A percentile compares a stretch with the other conserved stretches of the same genome.
Evolutionary conservation across 1,140 invertebrate genomes (phyloP).

Genomic region (Achatina immaculata): DNA sequence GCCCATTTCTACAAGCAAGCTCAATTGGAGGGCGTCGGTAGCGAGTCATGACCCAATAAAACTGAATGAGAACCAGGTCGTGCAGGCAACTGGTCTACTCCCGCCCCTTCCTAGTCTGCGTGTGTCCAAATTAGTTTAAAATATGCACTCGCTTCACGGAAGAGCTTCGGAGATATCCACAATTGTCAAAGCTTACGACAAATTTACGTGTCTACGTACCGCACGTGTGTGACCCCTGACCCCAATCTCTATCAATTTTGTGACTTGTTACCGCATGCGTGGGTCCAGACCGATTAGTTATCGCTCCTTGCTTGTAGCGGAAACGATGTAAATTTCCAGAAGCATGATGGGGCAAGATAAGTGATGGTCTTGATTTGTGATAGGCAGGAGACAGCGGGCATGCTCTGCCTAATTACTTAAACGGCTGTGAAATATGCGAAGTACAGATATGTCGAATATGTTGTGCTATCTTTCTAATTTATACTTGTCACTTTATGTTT

Average conservation of each 20-base stretch:
- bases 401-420: not conserved
- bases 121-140: no score
- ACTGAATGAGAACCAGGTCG: no score
- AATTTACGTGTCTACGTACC: conserved; percentile 12
- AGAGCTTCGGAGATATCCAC: conserved; percentile 2
- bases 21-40: no score
- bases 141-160: not conserved
- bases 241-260: conserved; percentile 21
- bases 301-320: conserved; percentile 7
- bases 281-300: conserved; percentile 20
- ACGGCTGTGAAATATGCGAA: not conserved
- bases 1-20: no score
- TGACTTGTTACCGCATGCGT: conserved; percentile 22
- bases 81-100: no score
- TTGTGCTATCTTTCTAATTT: no score
- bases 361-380: conserved; percentile 10
- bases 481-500: no score
- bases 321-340: conserved; percentile 7
- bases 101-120: no score
- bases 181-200: not conserved
- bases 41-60: no score
- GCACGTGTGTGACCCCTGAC: conserved; percentile 14
- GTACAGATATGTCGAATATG: no score
- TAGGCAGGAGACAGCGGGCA: not conserved
- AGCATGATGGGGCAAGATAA: conserved; percentile 18